Evolutionary conservation across 2,113 vertebrate genomes (phyloP).

Genomic region (Podilymbus podiceps): DNA sequence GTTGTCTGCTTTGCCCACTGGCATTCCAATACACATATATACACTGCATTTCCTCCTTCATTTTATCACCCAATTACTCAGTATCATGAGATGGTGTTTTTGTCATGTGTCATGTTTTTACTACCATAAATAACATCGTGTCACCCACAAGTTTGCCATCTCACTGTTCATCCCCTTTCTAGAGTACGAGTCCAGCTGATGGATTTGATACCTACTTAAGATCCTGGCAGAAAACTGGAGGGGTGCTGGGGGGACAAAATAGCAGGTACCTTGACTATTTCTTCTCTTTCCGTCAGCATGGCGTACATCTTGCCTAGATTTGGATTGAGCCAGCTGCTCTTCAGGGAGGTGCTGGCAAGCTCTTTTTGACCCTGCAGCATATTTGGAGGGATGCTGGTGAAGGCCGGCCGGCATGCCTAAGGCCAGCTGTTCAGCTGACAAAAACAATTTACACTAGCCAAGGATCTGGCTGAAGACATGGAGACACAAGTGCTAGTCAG

Average conservation of each 20-base stretch:
- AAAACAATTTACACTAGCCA: fast-evolving
- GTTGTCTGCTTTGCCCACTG: neutral
- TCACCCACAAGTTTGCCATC: constrained; percentile 14
- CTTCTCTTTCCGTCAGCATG: neutral
- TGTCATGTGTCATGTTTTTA: neutral
- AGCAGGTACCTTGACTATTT: neutral
- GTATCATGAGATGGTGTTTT: constrained; percentile 14
- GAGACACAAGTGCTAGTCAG: neutral
- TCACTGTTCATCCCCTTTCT: neutral
- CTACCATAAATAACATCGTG: neutral
- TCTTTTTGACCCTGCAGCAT: neutral
- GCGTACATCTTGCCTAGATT: neutral
- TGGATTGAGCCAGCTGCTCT: neutral
- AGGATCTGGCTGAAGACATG: neutral
- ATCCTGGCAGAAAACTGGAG: neutral
- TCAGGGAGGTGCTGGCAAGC: neutral
- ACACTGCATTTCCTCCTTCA: neutral
- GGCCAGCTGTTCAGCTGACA: constrained; percentile 17
- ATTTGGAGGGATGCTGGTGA: neutral
- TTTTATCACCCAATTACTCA: constrained; percentile 13
- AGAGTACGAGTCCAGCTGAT: neutral
- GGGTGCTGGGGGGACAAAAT: neutral
- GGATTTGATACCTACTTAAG: neutral
- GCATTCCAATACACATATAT: neutral
- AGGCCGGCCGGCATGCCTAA: fast-evolving